These are phyloP conservation scores for Tychaedon coryphoeus DNA, from an alignment of 2,113 vertebrate species.

Conservation along the genomic window DNA sequence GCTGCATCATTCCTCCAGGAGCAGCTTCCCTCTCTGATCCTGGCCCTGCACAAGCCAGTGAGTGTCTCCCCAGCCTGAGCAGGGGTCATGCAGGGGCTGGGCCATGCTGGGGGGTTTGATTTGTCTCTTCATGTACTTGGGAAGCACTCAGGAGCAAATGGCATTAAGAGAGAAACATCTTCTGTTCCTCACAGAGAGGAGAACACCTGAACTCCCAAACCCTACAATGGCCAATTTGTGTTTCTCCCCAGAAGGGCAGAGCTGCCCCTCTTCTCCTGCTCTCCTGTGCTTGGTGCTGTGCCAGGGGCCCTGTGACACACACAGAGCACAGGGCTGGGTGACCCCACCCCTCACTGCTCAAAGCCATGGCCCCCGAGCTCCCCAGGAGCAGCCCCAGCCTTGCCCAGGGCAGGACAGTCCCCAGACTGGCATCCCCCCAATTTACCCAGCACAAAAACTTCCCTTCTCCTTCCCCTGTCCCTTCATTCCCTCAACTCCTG, in stretches of 20 bases:
- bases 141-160: not conserved
- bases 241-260: not conserved
- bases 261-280: not conserved
- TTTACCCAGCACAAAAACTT: not conserved
- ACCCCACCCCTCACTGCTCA: fast-evolving
- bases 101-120: fast-evolving
- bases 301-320: not conserved
- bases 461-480: not conserved
- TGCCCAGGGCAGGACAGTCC: not conserved
- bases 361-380: not conserved
- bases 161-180: not conserved
- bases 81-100: not conserved
- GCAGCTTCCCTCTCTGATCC: not conserved
- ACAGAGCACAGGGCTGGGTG: fast-evolving
- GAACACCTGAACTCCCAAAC: not conserved
- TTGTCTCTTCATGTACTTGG: not conserved
- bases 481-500: not conserved
- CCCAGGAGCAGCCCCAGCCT: not conserved
- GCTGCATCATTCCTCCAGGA: not conserved
- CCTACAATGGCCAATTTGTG: not conserved
- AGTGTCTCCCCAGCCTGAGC: not conserved
- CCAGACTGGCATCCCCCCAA: not conserved
- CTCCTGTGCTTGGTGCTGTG: not conserved
- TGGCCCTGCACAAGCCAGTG: fast-evolving
- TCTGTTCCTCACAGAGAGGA: not conserved